Conservation (phyloP, 2,797 vertebrate species). For the Danio kyathit region DNA sequence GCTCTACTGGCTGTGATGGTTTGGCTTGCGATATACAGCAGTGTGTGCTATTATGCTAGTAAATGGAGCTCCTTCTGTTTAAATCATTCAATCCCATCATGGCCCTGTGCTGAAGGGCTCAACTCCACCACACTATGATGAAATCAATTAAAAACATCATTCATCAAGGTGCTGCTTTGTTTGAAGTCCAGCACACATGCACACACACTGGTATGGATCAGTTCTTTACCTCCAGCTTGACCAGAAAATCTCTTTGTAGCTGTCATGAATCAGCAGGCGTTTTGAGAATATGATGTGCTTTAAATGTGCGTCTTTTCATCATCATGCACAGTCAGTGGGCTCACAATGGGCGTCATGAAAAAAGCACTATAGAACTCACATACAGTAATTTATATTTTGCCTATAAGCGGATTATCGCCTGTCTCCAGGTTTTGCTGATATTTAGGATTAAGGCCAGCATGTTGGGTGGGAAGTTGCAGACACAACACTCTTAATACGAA, state of each 20-base stretch:
- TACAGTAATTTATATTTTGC: constrained; percentile 67
- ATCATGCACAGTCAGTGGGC: constrained; percentile 15
- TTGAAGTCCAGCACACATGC: constrained; percentile 10
- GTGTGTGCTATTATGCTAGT: constrained; percentile 73
- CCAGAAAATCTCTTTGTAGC: background rate
- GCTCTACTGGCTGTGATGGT: constrained; percentile 2
- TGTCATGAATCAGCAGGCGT: background rate
- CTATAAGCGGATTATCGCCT: constrained; percentile 68
- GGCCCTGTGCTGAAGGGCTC: constrained; percentile 66
- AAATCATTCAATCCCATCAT: constrained; percentile 70
- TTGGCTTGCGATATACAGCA: constrained; percentile 64
- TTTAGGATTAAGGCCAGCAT: constrained; percentile 55
- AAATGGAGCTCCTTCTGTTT: constrained; percentile 74
- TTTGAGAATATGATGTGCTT: background rate
- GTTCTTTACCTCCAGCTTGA: constrained; percentile 16
- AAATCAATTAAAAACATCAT: constrained; percentile 78
- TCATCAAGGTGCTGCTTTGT: constrained; percentile 66
- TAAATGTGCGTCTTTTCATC: constrained; percentile 21
- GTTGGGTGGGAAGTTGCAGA: constrained; percentile 29
- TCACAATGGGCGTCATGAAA: constrained; percentile 5
- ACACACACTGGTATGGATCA: background rate
- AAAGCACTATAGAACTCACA: constrained; percentile 55
- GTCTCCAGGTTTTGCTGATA: constrained; percentile 56
- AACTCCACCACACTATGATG: constrained; percentile 63
- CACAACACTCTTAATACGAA: background rate